Evolutionary conservation across 1,140 invertebrate genomes (phyloP), one percentile per base, ranked within the genome.

Genomic region (Drosophila takahashii): DNA sequence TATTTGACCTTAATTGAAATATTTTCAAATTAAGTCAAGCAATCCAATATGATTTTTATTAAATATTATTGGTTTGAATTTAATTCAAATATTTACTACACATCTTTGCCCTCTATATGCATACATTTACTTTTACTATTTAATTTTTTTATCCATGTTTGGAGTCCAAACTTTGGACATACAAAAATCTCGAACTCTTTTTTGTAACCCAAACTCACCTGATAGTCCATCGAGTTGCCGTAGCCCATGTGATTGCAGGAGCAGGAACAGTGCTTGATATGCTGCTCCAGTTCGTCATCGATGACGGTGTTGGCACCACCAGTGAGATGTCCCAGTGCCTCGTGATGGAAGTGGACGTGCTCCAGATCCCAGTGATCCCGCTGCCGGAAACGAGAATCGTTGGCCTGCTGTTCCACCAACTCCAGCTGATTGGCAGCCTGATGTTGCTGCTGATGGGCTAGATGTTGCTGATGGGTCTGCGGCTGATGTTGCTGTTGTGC

Each of bases 241-340:
- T 96, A 97, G 91, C 96, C 96, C 96, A 97, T 96, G 94, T 97
- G 96, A 94, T 97, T 96, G 94, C 96, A 97, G 79, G 96, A 96
- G 93, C 96, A 97, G 62, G 96, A 95, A 92, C 96, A 97, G 87
- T 95, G 95, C 92, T 96, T 95, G 92, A 97, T 97, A 93, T 97
- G 96, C 93, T 96, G 94, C 89, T 96, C 94, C 92, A 97, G 95
- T 93, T 97, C 96, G 53, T 95, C 93, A 87, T 96, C 95, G 18
- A 92, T 81, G 57, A 94, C 92, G 69, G 94, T 94, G 86, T 93
- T 93, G 36, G 93, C 92, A 57, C 67, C 27, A 57, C 70, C 32
- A 18, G 70, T 8, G 6, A 77, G 39, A 34, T 48, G 71, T 18
- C 69, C 73, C 9, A 52, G 39, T 27, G 29, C 56, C 18, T 74